Evolutionary conservation across 2,797 vertebrate species (phyloP), one percentile per base, ranked within the genome.

Genomic region (Mormyrus proboscirostris): DNA sequence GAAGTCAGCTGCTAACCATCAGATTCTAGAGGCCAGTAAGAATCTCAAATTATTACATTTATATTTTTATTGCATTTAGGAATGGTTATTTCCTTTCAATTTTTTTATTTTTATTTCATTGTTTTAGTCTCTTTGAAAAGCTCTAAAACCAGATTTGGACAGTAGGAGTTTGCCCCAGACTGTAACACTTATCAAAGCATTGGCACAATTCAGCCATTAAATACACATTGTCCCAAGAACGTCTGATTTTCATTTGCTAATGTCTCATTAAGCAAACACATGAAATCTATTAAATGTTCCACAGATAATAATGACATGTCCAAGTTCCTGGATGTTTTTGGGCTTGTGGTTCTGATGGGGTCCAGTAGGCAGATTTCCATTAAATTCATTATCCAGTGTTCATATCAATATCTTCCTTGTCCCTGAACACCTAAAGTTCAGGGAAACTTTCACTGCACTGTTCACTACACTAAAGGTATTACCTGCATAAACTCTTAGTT

Each of bases 41-140:
- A 86, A 65, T 50, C 55, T 65, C 82, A 85, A 85, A 59, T 85
- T 85, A 59, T 86, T 89, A 89, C 19, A 73, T 65, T 76, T 41
- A 76, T 76, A 38, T 84, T 76, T 86, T 86, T 69, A 86, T 86
- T 69, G 59, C 47, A 69, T 73, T 44, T 3, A 25, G n/a, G 49
- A 53, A 47, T 88, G 19, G 33, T 47, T 62, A 29, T 25, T 86
- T 53, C 57, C 7, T 38, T 87, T 47, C 49, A 44, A 1, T 65
- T 49, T 44, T 59, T 1, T 22, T 1, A 65, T 47, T 62, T 47
- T 59, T 62, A 87, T 62, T 41, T 59, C 8, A 62, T 7, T 59
- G 86, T 87, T 47, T 19, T 9, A 62, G 19, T 22, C 55, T 38
- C 25, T 19, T 12, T 41, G 57, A 62, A 55, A 86, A 38, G 79